Base-by-base conservation (phyloP, 2,797 vertebrate species). In the Sebastolobus altivelis region DNA sequence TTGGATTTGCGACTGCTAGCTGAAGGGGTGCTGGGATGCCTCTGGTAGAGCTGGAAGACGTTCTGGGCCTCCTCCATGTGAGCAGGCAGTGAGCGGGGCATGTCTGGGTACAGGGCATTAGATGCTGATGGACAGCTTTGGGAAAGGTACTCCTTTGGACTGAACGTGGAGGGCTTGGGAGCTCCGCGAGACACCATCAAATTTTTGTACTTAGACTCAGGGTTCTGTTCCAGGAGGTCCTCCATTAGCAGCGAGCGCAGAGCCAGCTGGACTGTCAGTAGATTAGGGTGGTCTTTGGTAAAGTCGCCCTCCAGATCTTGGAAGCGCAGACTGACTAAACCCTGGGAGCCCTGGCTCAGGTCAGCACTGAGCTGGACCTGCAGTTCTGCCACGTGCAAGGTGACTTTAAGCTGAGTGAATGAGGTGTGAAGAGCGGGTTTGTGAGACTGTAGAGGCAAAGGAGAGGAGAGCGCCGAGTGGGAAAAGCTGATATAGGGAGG, bases 11-110 rank as follows among this genome's bases (percentile, higher is more conserved):
- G 96, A 66, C 61, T 87, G 65, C 69, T 87, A 1, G 93, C 82
- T 27, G 93, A 91, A 3, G 97, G 95, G 8, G 94, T 94, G 70
- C 93, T 96, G 5, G 95, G 93, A 31, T 98, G 98, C 81, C 99
- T 96, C 88, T 99, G 98, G 90, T 99, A 99, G 5, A 97, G 95
- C 93, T 99, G 97, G 78, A 99, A 99, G 84, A 99, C 99, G 6
- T 99, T 99, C 6, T 97, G 95, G 1, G 98, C 97, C 91, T 99
- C 99, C 87, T 99, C 98, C 95, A 99, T 97, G 77, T 99, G 98
- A 25, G 98, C 97, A 9, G 99, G 99, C 20, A 99, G 95, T 7
- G 99, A 99, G 1, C 97, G 97, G 0, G 99, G 98, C 99, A 99
- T 99, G 14, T 98, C 98, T 0, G 98, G 98, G 63, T 95, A 98